Evolutionary conservation across 2,113 vertebrate genomes (phyloP), one percentile per base, ranked within the genome.

Genomic region (Otus sunia): DNA sequence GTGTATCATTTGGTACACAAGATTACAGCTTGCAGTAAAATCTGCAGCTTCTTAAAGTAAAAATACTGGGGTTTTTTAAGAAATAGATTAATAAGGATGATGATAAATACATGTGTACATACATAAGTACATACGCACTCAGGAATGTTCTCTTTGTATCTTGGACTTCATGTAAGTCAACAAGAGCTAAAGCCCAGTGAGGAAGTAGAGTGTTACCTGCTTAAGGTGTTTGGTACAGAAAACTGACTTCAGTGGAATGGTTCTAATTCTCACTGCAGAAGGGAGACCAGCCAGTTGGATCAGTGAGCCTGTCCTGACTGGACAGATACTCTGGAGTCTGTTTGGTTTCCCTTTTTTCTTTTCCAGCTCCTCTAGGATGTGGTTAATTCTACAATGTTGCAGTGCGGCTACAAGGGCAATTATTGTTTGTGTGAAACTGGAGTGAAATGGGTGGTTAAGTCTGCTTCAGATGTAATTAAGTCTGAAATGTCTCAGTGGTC

Each of bases 391-490:
- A 25, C 77, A 86, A 0, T 37, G 82, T 64, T 93, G 85, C 72
- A 58, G 36, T 91, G 91, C 0, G 67, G 96, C 87, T 71, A 55
- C 52, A 73, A 30, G 15, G 39, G 50, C 87, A 88, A 95, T 96
- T 94, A 95, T 3, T 84, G 66, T 64, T 92, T 92, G 89, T 62
- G 86, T 96, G 94, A 96, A 95, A 93, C 79, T 88, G 76, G 68
- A 95, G 88, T 92, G 85, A 90, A 96, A 76, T 90, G 74, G 74
- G 76, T 96, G 87, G 88, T 97, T 97, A 91, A 58, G 86, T 72
- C 83, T 92, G 63, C 68, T 69, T 93, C 94, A 93, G 21, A 67
- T 92, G 85, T 97, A 96, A 96, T 95, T 96, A 97, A 96, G 90
- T 79, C 87, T 95, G 87, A 93, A 94, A 89, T 86, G 94, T 92